Evolutionary conservation across 2,113 vertebrate species (phyloP).

Genomic region (Pelodiscus sinensis): DNA sequence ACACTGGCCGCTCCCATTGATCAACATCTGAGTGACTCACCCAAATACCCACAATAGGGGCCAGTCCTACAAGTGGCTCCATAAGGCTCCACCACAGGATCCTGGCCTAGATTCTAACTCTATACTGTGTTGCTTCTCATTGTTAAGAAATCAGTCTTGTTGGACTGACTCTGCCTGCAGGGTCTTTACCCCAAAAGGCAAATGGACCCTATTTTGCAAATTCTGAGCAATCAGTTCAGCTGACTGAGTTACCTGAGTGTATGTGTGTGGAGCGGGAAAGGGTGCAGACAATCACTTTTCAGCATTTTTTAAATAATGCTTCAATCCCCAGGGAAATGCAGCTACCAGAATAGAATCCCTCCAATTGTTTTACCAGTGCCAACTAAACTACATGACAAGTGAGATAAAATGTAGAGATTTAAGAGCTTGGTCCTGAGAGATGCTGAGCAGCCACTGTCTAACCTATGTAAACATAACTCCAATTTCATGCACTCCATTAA

Average conservation of each 20-base stretch:
- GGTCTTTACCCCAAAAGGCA: background rate
- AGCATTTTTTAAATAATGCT: background rate
- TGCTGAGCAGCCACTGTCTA: background rate
- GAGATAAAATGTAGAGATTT: background rate
- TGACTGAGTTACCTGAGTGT: background rate
- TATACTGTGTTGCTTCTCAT: background rate
- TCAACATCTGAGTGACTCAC: background rate
- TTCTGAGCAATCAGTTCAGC: background rate
- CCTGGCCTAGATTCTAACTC: background rate
- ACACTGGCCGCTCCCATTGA: background rate
- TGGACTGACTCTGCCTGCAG: background rate
- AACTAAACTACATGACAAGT: background rate
- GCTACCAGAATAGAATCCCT: background rate
- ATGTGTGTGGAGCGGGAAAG: background rate
- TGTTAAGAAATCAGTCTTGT: background rate
- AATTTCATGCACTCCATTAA: accelerated
- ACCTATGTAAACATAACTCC: background rate
- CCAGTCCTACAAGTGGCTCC: background rate
- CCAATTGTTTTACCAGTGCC: background rate
- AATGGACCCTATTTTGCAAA: background rate
- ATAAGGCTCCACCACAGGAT: background rate
- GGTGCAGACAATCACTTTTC: background rate
- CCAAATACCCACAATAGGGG: background rate
- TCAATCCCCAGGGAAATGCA: background rate
- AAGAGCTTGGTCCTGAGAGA: background rate